These are phyloP conservation scores for Cyaniris semiargus DNA, from an alignment of 2,888 invertebrate genomes.

Conservation along the genomic window DNA sequence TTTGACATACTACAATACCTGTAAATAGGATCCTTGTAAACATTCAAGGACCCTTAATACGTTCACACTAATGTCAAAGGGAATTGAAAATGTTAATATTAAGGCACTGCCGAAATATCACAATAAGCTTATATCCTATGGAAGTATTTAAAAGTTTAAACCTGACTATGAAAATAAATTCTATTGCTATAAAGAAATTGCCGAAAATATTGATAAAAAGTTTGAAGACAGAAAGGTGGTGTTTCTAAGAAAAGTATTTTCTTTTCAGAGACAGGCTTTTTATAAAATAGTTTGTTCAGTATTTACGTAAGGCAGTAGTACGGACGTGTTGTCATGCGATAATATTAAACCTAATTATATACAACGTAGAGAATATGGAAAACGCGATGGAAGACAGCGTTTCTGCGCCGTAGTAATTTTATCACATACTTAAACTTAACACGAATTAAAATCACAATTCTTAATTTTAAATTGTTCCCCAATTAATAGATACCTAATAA, in stretches of 20 bases:
- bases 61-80: not conserved
- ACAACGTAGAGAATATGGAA: conserved; percentile 59
- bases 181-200: not conserved
- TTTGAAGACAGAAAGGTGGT: not conserved
- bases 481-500: conserved; percentile 69
- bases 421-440: conserved; percentile 74
- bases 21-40: conserved; percentile 39
- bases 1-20: conserved; percentile 50
- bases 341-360: conserved; percentile 62
- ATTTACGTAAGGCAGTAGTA: conserved; percentile 59
- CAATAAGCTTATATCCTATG: conserved; percentile 59
- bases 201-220: not conserved
- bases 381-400: conserved; percentile 75
- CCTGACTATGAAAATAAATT: conserved; percentile 10
- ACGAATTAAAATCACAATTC: conserved; percentile 74
- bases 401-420: conserved; percentile 63
- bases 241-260: not conserved
- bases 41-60: not conserved
- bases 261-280: conserved; percentile 30
- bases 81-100: conserved; percentile 45
- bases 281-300: conserved; percentile 58
- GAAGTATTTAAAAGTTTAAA: conserved; percentile 43
- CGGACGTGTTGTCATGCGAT: conserved; percentile 71
- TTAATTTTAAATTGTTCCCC: conserved; percentile 78
- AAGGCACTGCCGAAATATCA: conserved; percentile 63